Percentiles rank a stretch among this genome's conserved stretches.
phyloP scores from a whole-genome alignment of 2,888 invertebrate species.

The Ennomos fuscantarius region DNA sequence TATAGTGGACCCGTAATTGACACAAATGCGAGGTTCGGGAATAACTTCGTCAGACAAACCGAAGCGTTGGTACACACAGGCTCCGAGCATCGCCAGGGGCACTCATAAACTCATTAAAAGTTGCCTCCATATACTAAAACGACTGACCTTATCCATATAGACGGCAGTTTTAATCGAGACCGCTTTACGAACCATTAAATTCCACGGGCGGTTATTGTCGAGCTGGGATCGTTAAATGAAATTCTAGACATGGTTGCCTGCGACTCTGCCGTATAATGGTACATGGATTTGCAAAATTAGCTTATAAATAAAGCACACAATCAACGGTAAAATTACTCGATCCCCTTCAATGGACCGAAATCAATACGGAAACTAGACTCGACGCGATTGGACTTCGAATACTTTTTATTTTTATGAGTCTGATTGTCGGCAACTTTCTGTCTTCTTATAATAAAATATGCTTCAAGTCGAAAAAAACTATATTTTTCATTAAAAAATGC shows the following conservation, averaged over 20 bases:
- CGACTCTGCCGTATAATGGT: slow-evolving; percentile 45
- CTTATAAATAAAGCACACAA: slow-evolving; percentile 40
- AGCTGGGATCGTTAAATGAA: slow-evolving; percentile 77
- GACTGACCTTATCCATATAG: slow-evolving; percentile 73
- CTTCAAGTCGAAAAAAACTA: no score
- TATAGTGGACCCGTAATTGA: slow-evolving; percentile 47
- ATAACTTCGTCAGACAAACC: slow-evolving; percentile 48
- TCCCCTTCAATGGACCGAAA: slow-evolving; percentile 25
- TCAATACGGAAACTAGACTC: slow-evolving; percentile 26
- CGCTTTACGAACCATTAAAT: slow-evolving; percentile 78
- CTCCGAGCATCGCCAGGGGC: slow-evolving; percentile 49
- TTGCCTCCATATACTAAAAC: slow-evolving; percentile 72
- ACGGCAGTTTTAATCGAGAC: slow-evolving; percentile 80
- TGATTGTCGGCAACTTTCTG: neutral
- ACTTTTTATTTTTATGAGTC: slow-evolving; percentile 8
- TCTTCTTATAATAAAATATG: no score
- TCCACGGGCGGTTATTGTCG: slow-evolving; percentile 75
- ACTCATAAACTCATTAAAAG: slow-evolving; percentile 82
- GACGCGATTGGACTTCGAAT: slow-evolving; percentile 3
- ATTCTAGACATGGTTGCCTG: slow-evolving; percentile 63
- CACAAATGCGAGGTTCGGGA: slow-evolving; percentile 56
- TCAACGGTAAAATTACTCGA: slow-evolving; percentile 29
- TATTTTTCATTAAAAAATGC: no score
- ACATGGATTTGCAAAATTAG: slow-evolving; percentile 53
- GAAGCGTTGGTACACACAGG: slow-evolving; percentile 46